Evolutionary conservation across 2,888 invertebrate genomes (phyloP).

Genomic region (Operophtera brumata): DNA sequence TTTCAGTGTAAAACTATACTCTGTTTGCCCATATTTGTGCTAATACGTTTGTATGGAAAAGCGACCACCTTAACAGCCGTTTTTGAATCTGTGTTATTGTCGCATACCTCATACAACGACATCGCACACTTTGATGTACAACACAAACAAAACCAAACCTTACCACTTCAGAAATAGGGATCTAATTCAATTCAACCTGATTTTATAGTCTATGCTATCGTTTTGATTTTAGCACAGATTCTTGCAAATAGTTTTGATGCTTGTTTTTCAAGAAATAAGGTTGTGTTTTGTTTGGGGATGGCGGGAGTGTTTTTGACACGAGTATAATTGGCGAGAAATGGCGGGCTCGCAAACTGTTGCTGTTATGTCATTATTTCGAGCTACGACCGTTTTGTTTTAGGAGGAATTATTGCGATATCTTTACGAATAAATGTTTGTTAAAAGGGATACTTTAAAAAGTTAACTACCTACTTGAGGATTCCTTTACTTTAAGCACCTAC

Average conservation of each 20-base stretch:
- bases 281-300: conserved; percentile 31
- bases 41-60: no score
- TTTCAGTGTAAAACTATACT: no score
- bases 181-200: conserved; percentile 42
- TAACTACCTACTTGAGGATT: neutral
- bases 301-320: conserved; percentile 65
- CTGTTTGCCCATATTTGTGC: no score
- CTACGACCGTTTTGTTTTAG: conserved; percentile 29
- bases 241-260: neutral
- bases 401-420: conserved; percentile 18
- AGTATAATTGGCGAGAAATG: conserved; percentile 77
- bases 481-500: neutral
- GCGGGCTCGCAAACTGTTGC: conserved; percentile 66
- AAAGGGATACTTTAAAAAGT: neutral
- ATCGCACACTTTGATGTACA: conserved; percentile 64
- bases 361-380: conserved; percentile 33
- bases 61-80: no score
- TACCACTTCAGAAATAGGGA: conserved; percentile 25
- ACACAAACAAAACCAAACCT: conserved; percentile 41
- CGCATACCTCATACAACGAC: conserved; percentile 65
- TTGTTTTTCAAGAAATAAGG: conserved; percentile 28
- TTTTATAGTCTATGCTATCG: conserved; percentile 40
- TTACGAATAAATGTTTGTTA: conserved; percentile 9
- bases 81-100: conserved; percentile 68
- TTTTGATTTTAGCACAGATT: conserved; percentile 43